These are phyloP conservation scores for Sarcophaga variegata DNA, from an alignment of 2,888 invertebrate genomes.

Conservation along the genomic window DNA sequence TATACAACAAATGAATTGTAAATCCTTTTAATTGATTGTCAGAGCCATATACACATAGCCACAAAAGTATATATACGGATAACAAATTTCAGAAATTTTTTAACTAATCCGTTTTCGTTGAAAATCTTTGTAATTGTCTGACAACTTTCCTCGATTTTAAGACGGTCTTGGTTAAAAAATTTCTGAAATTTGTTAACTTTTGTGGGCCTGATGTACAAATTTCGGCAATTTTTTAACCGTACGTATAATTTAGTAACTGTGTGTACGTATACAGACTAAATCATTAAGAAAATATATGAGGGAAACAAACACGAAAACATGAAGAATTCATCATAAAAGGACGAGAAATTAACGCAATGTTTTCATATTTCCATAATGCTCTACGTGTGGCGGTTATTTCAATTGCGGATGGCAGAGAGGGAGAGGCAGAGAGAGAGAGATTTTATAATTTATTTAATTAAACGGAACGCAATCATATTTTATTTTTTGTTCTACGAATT, in stretches of 20 bases:
- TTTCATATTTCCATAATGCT: neutral
- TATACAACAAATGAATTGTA: conserved; percentile 48
- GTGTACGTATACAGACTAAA: neutral
- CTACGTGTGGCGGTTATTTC: neutral
- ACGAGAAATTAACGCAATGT: neutral
- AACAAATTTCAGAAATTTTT: too few relatives aligned
- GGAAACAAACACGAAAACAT: neutral
- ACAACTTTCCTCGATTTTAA: too few relatives aligned
- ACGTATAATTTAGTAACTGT: too few relatives aligned
- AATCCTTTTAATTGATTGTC: conserved; percentile 67
- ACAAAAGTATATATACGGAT: too few relatives aligned
- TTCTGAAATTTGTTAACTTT: too few relatives aligned
- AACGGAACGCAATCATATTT: conserved; percentile 38
- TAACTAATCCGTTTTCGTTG: too few relatives aligned
- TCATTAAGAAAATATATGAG: conserved; percentile 38
- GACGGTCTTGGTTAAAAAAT: too few relatives aligned
- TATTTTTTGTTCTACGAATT: neutral
- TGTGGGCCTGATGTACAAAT: too few relatives aligned
- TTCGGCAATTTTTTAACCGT: too few relatives aligned
- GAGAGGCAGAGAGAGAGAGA: neutral
- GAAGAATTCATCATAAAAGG: neutral
- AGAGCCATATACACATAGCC: conserved; percentile 13
- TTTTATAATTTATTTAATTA: conserved; percentile 46
- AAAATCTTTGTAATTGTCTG: too few relatives aligned
- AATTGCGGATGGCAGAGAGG: neutral